Base-by-base conservation (phyloP, 1,140 invertebrate genomes). In the Cherax destructor region DNA sequence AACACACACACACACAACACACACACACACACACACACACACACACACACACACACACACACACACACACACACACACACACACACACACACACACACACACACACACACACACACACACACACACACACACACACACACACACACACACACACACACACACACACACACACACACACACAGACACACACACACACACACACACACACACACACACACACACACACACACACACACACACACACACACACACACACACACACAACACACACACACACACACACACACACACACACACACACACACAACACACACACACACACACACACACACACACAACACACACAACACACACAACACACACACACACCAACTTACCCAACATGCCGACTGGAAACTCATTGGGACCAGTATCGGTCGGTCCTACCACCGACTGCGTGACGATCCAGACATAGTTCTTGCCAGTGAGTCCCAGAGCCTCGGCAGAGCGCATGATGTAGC, bases 371-470 rank as follows among this genome's bases (percentile, higher is more conserved):
- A 74, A 95, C 96, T 96, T 94, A 98, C 98, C 98, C 16, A 99
- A 95, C 97, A 99, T 98, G 56, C 98, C 98, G 30, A 98, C 96
- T 0, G 98, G 98, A 94, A 99, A 99, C 93, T 97, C 96, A 92
- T 96, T 96, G 0, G 97, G 96, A n/a, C 97, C 96, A 93, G 97
- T 92, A 69, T 94, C 93, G 24, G 93, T 93, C 93, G 97, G 94
- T 96, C 94, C 98, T 69, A 99, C 97, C 76, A 98, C 98, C 93
- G 97, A 98, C 94, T 99, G 98, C n/a, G 98, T 98, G 0, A 98
- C 98, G 79, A 99, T 97, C 98, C 98, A 99, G 10, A 99, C 98
- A 94, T 99, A 99, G 94, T 99, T 98, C 94, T 98, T 97, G 4
- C 98, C 98, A 1, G 98, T 99, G 74, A 99, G 96, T 92, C 98